A percentile compares a stretch with the other conserved stretches of the same genome.
Evolutionary conservation across 2,888 invertebrate genomes (phyloP).

Genomic region (Eupithecia insigniata): DNA sequence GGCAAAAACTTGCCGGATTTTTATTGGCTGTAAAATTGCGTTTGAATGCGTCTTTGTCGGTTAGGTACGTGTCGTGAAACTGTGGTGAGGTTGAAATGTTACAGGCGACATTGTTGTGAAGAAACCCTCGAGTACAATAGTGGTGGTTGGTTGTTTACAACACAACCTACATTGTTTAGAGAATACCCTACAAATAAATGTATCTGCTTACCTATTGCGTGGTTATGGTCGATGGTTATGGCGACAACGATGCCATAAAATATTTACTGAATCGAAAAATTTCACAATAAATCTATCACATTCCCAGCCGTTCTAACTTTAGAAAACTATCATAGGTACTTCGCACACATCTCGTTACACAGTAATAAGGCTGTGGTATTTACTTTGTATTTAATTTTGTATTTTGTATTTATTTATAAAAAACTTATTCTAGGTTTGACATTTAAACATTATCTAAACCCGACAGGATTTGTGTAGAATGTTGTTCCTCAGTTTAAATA

Average conservation of each 20-base stretch:
- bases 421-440: too few relatives aligned
- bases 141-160: not conserved
- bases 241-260: not conserved
- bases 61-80: slow-evolving; percentile 4
- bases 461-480: too few relatives aligned
- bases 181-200: not conserved
- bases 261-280: not conserved
- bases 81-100: not conserved
- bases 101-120: not conserved
- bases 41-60: slow-evolving; percentile 22
- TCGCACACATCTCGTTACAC: not conserved
- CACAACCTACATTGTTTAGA: not conserved
- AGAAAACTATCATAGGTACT: not conserved
- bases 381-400: too few relatives aligned
- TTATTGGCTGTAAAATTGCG: slow-evolving; percentile 32
- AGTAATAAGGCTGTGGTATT: not conserved
- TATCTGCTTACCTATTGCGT: not conserved
- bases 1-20: slow-evolving; percentile 2
- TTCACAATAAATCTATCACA: not conserved
- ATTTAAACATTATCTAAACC: too few relatives aligned
- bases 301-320: not conserved
- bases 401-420: too few relatives aligned
- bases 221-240: not conserved
- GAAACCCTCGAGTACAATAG: not conserved
- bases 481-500: too few relatives aligned